Evolutionary conservation across 2,888 invertebrate genomes (phyloP).

Genomic region (Epirrhoe alternata): DNA sequence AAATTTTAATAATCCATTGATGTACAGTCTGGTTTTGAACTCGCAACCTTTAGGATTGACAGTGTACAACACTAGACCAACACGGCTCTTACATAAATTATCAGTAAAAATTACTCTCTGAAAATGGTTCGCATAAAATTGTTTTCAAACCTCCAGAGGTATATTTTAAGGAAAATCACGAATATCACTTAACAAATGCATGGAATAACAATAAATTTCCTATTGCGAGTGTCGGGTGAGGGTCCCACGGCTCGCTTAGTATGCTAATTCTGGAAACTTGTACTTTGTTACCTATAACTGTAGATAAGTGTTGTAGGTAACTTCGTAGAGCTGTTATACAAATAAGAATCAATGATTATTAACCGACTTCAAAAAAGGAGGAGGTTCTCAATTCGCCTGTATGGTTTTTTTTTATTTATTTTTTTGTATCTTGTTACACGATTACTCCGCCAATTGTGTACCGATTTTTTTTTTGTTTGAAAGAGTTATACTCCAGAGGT

Average conservation of each 20-base stretch:
- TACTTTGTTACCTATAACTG: constrained; percentile 12
- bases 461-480: too few species aligned
- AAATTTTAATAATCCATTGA: too few species aligned
- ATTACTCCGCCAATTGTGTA: too few species aligned
- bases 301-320: background rate
- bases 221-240: constrained; percentile 69
- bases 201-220: constrained; percentile 80
- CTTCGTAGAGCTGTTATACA: background rate
- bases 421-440: too few species aligned
- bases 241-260: constrained; percentile 72
- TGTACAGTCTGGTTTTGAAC: too few species aligned
- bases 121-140: constrained; percentile 9
- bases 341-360: too few species aligned
- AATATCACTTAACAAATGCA: constrained; percentile 80
- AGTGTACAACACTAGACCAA: too few species aligned
- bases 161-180: constrained; percentile 56
- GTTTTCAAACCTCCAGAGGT: constrained; percentile 25
- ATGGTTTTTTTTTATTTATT: too few species aligned
- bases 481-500: too few species aligned
- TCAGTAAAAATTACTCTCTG: background rate
- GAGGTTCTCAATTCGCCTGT: too few species aligned
- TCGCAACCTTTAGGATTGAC: too few species aligned
- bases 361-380: too few species aligned
- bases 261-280: constrained; percentile 56
- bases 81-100: background rate